A percentile compares a stretch with the other conserved stretches of the same genome.
phyloP scores from a whole-genome alignment of 2,797 vertebrate species.

The Hydrolagus colliei region DNA sequence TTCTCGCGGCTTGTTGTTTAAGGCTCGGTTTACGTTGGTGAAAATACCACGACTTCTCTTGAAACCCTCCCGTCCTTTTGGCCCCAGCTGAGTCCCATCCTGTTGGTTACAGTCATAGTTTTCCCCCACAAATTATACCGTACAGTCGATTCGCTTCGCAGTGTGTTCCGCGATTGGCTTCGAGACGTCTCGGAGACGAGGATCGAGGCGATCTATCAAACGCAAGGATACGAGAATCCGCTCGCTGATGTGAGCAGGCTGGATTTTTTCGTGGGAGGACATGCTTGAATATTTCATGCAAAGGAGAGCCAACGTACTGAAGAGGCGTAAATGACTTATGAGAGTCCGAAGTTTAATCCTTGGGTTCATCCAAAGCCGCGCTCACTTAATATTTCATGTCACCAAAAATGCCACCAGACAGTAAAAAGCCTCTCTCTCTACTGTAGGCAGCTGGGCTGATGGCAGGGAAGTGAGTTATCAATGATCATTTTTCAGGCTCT shows the following conservation, averaged over 20 bases:
- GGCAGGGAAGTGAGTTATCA: background rate
- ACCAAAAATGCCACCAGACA: background rate
- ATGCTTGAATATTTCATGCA: background rate
- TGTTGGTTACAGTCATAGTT: too few relatives aligned
- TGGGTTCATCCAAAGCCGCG: background rate
- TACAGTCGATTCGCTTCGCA: too few relatives aligned
- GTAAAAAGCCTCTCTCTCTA: background rate
- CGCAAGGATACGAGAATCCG: background rate
- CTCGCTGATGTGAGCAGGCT: background rate
- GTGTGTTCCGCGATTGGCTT: too few relatives aligned
- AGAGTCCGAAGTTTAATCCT: background rate
- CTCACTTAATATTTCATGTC: background rate
- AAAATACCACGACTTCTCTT: too few relatives aligned
- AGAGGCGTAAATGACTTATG: slow-evolving; percentile 1
- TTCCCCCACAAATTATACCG: too few relatives aligned
- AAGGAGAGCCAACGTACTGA: background rate
- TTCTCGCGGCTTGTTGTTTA: too few relatives aligned
- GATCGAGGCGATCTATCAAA: too few relatives aligned
- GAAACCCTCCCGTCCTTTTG: too few relatives aligned
- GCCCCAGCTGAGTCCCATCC: too few relatives aligned
- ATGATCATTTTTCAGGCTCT: background rate
- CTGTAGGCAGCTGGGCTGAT: background rate
- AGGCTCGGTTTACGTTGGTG: too few relatives aligned
- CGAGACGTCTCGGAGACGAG: too few relatives aligned
- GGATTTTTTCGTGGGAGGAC: background rate